Evolutionary conservation across 2,113 vertebrate species (phyloP).

Genomic region (Dolichotis patagonum): DNA sequence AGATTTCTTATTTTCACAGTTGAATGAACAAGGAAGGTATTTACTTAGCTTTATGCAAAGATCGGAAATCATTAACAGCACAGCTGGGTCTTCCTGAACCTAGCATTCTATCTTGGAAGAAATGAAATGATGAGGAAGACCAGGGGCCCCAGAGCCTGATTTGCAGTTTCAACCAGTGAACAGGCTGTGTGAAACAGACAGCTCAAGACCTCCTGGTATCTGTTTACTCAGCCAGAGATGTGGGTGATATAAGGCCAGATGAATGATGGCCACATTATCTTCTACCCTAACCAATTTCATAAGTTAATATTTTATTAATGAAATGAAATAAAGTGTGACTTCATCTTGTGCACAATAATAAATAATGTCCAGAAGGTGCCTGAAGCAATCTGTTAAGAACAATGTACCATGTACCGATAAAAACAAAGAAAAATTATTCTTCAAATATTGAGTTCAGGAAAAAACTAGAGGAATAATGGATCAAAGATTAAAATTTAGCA

Average conservation of each 20-base stretch:
- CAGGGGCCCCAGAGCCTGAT: not conserved
- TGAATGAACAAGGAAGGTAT: not conserved
- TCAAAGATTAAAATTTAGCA: not conserved
- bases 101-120: not conserved
- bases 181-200: accelerated
- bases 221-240: not conserved
- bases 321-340: constrained; percentile 42
- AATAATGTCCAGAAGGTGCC: not conserved
- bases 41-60: not conserved
- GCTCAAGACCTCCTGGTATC: not conserved
- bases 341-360: not conserved
- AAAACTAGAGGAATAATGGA: not conserved
- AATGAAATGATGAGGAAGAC: not conserved
- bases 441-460: not conserved
- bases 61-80: not conserved
- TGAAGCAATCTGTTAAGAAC: not conserved
- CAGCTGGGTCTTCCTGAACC: not conserved
- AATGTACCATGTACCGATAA: not conserved
- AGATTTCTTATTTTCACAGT: not conserved
- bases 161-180: not conserved
- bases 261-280: constrained; percentile 1
- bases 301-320: constrained; percentile 28
- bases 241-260: not conserved
- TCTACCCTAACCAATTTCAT: not conserved
- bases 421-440: not conserved